A percentile compares a stretch with the other conserved stretches of the same genome.
These are phyloP conservation scores for Drosophila guanche DNA, from an alignment of 1,140 invertebrate genomes.

Conservation along the genomic window DNA sequence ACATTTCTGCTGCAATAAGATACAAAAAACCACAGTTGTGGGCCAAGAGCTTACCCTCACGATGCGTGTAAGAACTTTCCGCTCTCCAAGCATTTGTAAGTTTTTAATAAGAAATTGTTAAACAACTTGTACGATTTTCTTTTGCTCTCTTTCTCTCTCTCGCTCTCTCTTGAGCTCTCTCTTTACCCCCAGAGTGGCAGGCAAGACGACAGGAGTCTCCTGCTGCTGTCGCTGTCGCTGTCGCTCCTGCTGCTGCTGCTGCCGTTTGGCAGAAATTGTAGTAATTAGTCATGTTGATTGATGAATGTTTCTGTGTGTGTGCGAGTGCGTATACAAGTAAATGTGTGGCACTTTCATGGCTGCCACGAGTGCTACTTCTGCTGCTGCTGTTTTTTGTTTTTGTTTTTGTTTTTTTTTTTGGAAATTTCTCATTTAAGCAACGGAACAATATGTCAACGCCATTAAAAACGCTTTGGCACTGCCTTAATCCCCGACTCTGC, in stretches of 20 bases:
- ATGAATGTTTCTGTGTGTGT: conserved; percentile 49
- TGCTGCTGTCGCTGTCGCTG: conserved; percentile 14
- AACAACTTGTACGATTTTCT: conserved; percentile 65
- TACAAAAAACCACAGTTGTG: conserved; percentile 61
- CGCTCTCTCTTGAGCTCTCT: conserved; percentile 21
- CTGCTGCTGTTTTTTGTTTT: conserved; percentile 18
- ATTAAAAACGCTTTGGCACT: conserved; percentile 62
- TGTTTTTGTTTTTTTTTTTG: conserved; percentile 26
- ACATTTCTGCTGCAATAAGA: conserved; percentile 51
- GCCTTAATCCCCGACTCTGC: conserved; percentile 61
- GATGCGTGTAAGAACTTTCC: conserved; percentile 62
- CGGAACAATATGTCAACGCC: conserved; percentile 65
- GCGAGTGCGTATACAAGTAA: conserved; percentile 7
- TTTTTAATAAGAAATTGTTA: conserved; percentile 82
- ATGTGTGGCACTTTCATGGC: conserved; percentile 17
- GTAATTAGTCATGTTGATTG: conserved; percentile 81
- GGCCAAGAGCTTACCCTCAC: conserved; percentile 18
- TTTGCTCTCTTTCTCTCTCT: conserved; percentile 27
- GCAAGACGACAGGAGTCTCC: background rate
- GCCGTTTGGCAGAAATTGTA: conserved; percentile 60
- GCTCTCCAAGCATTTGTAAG: conserved; percentile 51
- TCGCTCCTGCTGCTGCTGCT: conserved; percentile 1
- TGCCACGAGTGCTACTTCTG: conserved; percentile 1
- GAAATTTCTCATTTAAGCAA: conserved; percentile 56
- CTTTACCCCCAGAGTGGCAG: conserved; percentile 1